phyloP scores from a whole-genome alignment of 2,888 invertebrate genomes.

The Timandra comae region DNA sequence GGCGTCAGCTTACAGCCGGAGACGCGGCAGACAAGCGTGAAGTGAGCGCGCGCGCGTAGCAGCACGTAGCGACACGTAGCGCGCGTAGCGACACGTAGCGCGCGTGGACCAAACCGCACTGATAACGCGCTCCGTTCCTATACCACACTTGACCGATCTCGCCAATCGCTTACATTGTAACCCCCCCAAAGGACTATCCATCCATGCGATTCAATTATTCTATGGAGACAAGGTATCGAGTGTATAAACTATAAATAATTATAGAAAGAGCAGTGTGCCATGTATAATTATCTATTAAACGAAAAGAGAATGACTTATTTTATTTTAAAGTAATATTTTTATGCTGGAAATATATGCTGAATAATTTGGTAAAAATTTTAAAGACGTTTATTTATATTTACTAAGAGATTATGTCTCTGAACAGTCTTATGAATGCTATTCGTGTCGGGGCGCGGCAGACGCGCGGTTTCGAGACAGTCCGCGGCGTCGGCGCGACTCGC shows the following conservation, averaged over 20 bases:
- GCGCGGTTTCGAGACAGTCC: no score
- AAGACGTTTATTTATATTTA: constrained; percentile 74
- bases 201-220: constrained; percentile 75
- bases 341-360: constrained; percentile 70
- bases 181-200: constrained; percentile 57
- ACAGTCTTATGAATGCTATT: constrained; percentile 56
- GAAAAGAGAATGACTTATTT: constrained; percentile 60
- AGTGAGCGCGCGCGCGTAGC: constrained; percentile 44
- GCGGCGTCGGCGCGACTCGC: not conserved
- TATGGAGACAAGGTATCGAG: constrained; percentile 72
- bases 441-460: constrained; percentile 18
- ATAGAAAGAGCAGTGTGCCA: constrained; percentile 72
- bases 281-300: constrained; percentile 61
- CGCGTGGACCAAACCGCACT: constrained; percentile 14
- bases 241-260: constrained; percentile 51
- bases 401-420: constrained; percentile 57
- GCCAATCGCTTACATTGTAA: constrained; percentile 67
- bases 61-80: no score
- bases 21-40: constrained; percentile 77
- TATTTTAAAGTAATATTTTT: constrained; percentile 64
- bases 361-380: constrained; percentile 73
- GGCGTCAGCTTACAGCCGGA: constrained; percentile 92
- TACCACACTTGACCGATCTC: no score
- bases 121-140: constrained; percentile 24
- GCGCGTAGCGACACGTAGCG: constrained; percentile 1